Conservation (phyloP, 2,113 vertebrate species). For the Muscicapa adusta region DNA sequence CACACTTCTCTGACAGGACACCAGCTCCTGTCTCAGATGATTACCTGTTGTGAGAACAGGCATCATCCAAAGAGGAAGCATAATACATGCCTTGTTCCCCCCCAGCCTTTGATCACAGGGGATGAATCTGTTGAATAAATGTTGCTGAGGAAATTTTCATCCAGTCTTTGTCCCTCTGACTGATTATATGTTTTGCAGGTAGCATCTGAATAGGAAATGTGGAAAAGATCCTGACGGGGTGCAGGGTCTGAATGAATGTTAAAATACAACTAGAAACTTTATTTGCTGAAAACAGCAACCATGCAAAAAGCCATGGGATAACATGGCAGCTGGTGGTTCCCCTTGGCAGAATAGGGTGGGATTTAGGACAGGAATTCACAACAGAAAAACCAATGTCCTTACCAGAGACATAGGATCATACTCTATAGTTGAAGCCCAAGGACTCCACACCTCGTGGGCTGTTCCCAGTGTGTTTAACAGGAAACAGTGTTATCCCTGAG, state of each 20-base stretch:
- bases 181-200: not conserved
- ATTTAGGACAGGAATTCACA: not conserved
- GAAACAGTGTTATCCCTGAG: not conserved
- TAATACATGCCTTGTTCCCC: not conserved
- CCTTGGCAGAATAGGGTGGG: not conserved
- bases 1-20: not conserved
- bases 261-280: not conserved
- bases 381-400: not conserved
- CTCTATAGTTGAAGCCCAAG: not conserved
- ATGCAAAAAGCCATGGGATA: not conserved
- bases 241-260: not conserved
- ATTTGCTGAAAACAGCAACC: not conserved
- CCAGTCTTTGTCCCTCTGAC: not conserved
- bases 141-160: not conserved
- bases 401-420: not conserved
- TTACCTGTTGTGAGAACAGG: not conserved
- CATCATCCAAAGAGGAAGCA: not conserved
- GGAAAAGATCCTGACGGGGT: not conserved
- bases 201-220: not conserved
- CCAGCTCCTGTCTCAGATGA: not conserved
- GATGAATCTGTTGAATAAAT: not conserved
- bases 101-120: not conserved
- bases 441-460: accelerated
- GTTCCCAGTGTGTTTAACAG: not conserved
- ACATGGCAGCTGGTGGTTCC: not conserved